Evolutionary conservation across 2,888 invertebrate genomes (phyloP), one percentile per base, ranked within the genome.

Genomic region (Sabatieria punctata): DNA sequence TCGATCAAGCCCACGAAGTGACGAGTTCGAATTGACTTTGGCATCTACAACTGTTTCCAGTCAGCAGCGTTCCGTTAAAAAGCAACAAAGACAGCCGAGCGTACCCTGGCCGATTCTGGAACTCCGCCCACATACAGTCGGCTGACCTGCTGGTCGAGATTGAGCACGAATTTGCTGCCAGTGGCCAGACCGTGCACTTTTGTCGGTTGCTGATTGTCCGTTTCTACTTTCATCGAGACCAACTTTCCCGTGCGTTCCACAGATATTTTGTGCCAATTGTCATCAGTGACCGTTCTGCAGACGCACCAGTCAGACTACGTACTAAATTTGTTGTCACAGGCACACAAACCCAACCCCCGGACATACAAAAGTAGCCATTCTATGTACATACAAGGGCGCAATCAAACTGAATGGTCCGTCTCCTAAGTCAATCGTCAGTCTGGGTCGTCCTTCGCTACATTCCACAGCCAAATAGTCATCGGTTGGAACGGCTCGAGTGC

Each of bases 1-100:
- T 93, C 91, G 53, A 97, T 82, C 61, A 81, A 78, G 0, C 97
- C 97, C 40, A 78, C 78, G 63, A 88, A 95, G 0, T 80, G 79
- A 1, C 77, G 77, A 52, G 59, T 56, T 23, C 56, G 49, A 74
- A 79, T 48, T 71, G 76, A 58, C 2, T 50, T 44, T n/a, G 68
- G 66, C 6, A 68, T 52, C 60, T 66, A 52, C 37, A 43, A 43
- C 13, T 21, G 6, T 27, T 45, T 6, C 6, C 23, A 22, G 6
- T 6, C n/a, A 21, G 15, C 37, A 37, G 15, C 15, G 8, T 15
- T 18, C 6, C n/a, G n/a, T 6, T 21, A 6, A 4, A 15, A 8
- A 46, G 6, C 15, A 15, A 46, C 4, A 44, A 42, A 24, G 23
- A 45, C 8, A n/a, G n/a, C n/a, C n/a, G n/a, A n/a, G 2, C 33